Conservation (phyloP, 1,140 invertebrate genomes). For the Lepidurus arcticus region DNA sequence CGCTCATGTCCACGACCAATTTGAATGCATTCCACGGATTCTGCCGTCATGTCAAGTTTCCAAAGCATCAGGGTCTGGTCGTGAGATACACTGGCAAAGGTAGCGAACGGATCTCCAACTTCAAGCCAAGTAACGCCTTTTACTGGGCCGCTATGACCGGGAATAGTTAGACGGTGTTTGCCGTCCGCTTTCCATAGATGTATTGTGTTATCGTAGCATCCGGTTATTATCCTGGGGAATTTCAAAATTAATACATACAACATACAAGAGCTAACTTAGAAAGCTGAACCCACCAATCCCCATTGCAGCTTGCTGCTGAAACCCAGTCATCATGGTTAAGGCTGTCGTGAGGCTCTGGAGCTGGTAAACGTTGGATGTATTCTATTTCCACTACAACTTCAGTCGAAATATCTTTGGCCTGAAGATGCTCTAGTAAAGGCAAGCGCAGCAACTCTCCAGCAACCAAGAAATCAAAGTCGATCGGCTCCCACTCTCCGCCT, state of each 20-base stretch:
- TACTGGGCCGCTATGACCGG: slow-evolving; percentile 76
- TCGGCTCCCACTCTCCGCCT: slow-evolving; percentile 42
- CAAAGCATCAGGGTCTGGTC: slow-evolving; percentile 89
- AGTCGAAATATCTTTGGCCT: slow-evolving; percentile 59
- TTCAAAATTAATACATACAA: slow-evolving; percentile 26
- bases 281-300: slow-evolving; percentile 58
- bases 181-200: slow-evolving; percentile 83
- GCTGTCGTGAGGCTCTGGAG: slow-evolving; percentile 83
- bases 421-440: slow-evolving; percentile 55
- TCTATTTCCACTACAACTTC: slow-evolving; percentile 80
- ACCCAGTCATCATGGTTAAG: slow-evolving; percentile 96
- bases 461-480: slow-evolving; percentile 86
- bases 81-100: slow-evolving; percentile 79
- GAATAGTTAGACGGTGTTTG: slow-evolving; percentile 71
- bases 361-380: slow-evolving; percentile 78
- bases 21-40: slow-evolving; percentile 71
- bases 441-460: slow-evolving; percentile 69
- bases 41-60: slow-evolving; percentile 71
- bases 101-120: slow-evolving; percentile 54
- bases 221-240: slow-evolving; percentile 71
- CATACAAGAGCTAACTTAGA: slow-evolving; percentile 25
- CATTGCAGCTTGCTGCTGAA: slow-evolving; percentile 65
- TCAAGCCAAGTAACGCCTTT: slow-evolving; percentile 83
- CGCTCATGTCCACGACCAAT: slow-evolving; percentile 81
- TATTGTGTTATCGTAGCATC: slow-evolving; percentile 91